These are phyloP conservation scores for Latrodectus geometricus DNA, from an alignment of 1,140 invertebrate genomes.

Conservation along the genomic window DNA sequence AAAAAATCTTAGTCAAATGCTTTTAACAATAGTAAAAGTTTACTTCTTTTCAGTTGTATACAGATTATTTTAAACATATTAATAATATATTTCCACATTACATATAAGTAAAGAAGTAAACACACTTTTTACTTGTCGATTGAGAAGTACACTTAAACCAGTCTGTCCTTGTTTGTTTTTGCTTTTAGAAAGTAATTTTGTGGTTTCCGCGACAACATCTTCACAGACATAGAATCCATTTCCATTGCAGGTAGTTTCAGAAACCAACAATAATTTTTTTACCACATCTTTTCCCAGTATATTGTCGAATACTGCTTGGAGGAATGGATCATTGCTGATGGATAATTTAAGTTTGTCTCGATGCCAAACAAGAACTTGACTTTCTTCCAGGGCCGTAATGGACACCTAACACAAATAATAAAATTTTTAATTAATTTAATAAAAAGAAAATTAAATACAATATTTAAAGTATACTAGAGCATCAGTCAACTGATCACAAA, in stretches of 20 bases:
- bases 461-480: background rate
- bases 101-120: background rate
- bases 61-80: no score
- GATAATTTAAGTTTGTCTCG: constrained; percentile 79
- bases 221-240: constrained; percentile 43
- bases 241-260: constrained; percentile 62
- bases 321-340: constrained; percentile 85
- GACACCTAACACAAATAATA: constrained; percentile 75
- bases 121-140: constrained; percentile 57
- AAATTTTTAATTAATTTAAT: background rate
- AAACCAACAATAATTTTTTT: constrained; percentile 88
- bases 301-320: constrained; percentile 87
- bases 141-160: constrained; percentile 49
- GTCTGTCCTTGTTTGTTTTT: constrained; percentile 53
- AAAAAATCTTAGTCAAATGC: no score
- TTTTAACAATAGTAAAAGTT: no score
- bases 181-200: constrained; percentile 51
- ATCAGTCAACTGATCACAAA: no score
- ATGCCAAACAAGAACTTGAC: constrained; percentile 86
- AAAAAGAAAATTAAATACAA: background rate
- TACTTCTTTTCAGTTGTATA: no score
- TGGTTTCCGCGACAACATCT: constrained; percentile 58
- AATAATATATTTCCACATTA: no score
- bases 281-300: constrained; percentile 89
- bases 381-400: constrained; percentile 89